A percentile compares a stretch with the other conserved stretches of the same genome.
Evolutionary conservation across 1,140 invertebrate genomes (phyloP).

Genomic region (Episyrphus balteatus): DNA sequence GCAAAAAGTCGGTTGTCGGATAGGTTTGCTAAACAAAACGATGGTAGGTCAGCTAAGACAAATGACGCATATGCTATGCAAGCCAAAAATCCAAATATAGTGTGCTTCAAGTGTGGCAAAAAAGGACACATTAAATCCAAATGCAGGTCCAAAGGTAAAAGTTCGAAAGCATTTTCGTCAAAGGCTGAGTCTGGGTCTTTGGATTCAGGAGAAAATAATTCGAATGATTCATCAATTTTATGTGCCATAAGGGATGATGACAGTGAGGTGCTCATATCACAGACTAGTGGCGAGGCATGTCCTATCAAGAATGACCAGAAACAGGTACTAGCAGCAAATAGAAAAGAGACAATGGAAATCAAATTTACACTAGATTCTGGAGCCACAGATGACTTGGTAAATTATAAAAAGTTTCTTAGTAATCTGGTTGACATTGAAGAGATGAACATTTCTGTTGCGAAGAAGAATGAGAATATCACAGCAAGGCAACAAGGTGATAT

Average conservation of each 20-base stretch:
- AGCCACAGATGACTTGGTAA: slow-evolving; percentile 15
- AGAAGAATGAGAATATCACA: slow-evolving; percentile 6
- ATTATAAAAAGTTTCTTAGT: slow-evolving; percentile 7
- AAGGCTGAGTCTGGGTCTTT: background rate
- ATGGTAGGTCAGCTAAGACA: too few relatives aligned
- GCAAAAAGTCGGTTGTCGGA: slow-evolving; percentile 5
- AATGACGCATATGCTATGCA: background rate
- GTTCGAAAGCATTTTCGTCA: too few relatives aligned
- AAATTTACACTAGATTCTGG: slow-evolving; percentile 18
- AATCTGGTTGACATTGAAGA: slow-evolving; percentile 8
- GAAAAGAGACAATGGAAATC: too few relatives aligned
- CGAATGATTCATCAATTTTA: background rate
- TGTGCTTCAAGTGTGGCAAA: too few relatives aligned
- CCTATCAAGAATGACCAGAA: too few relatives aligned
- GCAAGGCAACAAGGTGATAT: slow-evolving; percentile 9
- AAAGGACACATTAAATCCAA: background rate
- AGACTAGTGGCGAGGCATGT: too few relatives aligned
- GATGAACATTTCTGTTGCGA: slow-evolving; percentile 12
- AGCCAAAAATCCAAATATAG: background rate
- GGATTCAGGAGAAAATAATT: background rate
- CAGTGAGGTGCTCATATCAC: too few relatives aligned
- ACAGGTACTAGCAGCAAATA: too few relatives aligned
- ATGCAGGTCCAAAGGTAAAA: too few relatives aligned
- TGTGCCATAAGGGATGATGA: too few relatives aligned
- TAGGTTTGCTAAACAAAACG: too few relatives aligned